These are phyloP conservation scores for Triplophysa bombifrons DNA, from an alignment of 2,797 vertebrate genomes.

Conservation along the genomic window DNA sequence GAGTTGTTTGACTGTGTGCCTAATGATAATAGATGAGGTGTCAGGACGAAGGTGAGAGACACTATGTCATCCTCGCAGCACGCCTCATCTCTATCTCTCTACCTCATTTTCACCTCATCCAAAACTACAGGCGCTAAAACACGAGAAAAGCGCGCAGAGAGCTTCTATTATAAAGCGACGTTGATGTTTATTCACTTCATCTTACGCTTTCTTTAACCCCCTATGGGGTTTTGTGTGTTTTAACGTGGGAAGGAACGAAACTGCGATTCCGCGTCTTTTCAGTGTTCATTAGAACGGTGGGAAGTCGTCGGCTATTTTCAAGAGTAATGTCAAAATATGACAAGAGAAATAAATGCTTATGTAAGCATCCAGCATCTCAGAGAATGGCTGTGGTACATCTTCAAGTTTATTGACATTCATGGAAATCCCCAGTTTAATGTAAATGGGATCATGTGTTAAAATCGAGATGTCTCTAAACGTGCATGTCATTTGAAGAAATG, in stretches of 20 bases:
- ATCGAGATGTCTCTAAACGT: not conserved
- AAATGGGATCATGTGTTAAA: not conserved
- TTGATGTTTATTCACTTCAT: not conserved
- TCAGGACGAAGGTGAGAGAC: constrained; percentile 77
- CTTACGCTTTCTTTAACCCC: not conserved
- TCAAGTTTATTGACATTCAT: not conserved
- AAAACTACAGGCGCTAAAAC: constrained; percentile 18
- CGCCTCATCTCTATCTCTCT: constrained; percentile 56
- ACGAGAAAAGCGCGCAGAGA: constrained; percentile 43
- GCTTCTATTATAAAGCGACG: constrained; percentile 6
- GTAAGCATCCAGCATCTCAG: constrained; percentile 40
- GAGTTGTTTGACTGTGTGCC: constrained; percentile 76
- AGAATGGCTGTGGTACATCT: not conserved
- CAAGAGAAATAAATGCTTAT: constrained; percentile 41
- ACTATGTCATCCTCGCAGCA: constrained; percentile 82
- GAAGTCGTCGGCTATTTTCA: constrained; percentile 42
- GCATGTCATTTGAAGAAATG: not conserved
- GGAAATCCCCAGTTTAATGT: not conserved
- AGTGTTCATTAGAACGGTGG: constrained; percentile 12
- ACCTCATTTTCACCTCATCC: constrained; percentile 37
- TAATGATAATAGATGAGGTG: constrained; percentile 87
- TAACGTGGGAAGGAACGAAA: constrained; percentile 15
- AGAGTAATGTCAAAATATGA: constrained; percentile 40
- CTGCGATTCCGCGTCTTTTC: not conserved
- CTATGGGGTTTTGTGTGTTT: not conserved